Evolutionary conservation across 2,888 invertebrate species (phyloP), one percentile per base, ranked within the genome.

Genomic region (Stenchaetothrips biformis): DNA sequence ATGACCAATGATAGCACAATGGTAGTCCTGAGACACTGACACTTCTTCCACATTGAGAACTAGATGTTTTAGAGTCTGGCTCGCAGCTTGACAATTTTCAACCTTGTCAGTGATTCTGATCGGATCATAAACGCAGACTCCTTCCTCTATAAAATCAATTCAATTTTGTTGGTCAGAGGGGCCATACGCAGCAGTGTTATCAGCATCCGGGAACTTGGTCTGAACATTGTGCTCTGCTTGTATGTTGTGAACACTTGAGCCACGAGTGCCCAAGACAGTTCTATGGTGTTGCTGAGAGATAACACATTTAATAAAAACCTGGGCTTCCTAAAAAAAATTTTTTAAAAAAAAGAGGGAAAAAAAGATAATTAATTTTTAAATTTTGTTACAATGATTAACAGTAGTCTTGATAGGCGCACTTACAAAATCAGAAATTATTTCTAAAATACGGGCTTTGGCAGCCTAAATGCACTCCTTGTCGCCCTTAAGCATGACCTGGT

Each of bases 121-220:
- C 80, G 95, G 91, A 86, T 98, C 97, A 84, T 93, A 93, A 25
- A 89, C 88, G 21, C 91, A 88, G 78, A 90, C 88, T 7, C 87
- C 87, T 18, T 84, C 86, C 77, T 85, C 90, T 78, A 88, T 89
- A 78, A 89, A 89, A 1, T 87, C 89, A 83, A 89, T 88, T 16
- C 88, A 86, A 80, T 88, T 84, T 83, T 84, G 81, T 84, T 84
- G 6, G 82, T 78, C 79, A 79, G 81, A 62, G 7, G 67, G 67
- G 7, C 25, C 67, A 74, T 74, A 74, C 11, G 25, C 67, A 4
- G n/a, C 11, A 25, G 67, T 74, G 25, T 74, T 25, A 2, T 74
- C 67, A 74, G 94, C 91, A 85, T 97, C 97, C 2, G 99, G 99
- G 89, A 99, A 98, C 88, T 98, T 98, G 85, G 99, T 96, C 87